phyloP scores from a whole-genome alignment of 2,113 vertebrate genomes.

The Dasyornis broadbenti region DNA sequence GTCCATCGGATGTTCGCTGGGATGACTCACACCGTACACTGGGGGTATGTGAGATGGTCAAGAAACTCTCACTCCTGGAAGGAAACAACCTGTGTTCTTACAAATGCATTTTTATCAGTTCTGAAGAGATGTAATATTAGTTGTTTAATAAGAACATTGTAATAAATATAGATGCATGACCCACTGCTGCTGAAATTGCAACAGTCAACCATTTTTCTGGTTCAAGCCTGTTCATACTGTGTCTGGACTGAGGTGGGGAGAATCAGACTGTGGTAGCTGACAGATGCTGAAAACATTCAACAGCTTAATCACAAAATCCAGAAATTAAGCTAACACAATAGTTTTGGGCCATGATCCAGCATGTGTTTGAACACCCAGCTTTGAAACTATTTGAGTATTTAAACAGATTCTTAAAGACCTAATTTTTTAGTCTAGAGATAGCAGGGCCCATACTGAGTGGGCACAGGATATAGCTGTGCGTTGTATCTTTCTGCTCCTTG shows the following conservation, averaged over 20 bases:
- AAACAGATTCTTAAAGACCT: not conserved
- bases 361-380: not conserved
- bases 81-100: accelerated
- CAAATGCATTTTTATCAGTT: not conserved
- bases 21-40: accelerated
- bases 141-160: not conserved
- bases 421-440: not conserved
- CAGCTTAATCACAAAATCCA: not conserved
- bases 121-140: not conserved
- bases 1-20: not conserved
- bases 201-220: not conserved
- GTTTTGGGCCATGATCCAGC: not conserved
- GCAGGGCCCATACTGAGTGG: not conserved
- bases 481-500: not conserved
- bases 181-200: not conserved
- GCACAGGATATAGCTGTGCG: not conserved
- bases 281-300: not conserved
- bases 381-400: not conserved
- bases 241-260: not conserved
- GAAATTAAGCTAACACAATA: not conserved
- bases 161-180: not conserved
- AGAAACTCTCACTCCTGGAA: not conserved
- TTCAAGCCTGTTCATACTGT: not conserved
- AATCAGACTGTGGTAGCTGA: not conserved
- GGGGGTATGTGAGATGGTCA: not conserved